phyloP scores from a whole-genome alignment of 2,888 invertebrate species.

The Noctua pronuba region DNA sequence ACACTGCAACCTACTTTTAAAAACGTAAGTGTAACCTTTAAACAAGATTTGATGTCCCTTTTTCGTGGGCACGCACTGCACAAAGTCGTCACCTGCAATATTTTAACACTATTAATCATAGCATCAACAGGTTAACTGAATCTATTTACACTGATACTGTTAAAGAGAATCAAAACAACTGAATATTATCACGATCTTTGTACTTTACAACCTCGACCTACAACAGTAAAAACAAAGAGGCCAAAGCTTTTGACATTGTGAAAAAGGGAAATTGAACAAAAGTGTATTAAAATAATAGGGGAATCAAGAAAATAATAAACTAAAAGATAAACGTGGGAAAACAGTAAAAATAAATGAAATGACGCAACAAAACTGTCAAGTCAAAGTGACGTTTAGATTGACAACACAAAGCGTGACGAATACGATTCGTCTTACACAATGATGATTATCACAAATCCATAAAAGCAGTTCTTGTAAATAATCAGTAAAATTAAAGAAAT shows the following conservation, averaged over 20 bases:
- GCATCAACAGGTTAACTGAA: conserved; percentile 26
- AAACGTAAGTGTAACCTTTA: conserved; percentile 87
- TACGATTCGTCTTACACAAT: conserved; percentile 37
- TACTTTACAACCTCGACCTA: conserved; percentile 15
- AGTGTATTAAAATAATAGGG: not conserved
- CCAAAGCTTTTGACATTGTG: not conserved
- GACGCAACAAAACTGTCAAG: conserved; percentile 76
- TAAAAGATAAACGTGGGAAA: conserved; percentile 75
- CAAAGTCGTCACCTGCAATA: conserved; percentile 86
- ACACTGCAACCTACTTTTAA: conserved; percentile 86
- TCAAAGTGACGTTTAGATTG: conserved; percentile 55
- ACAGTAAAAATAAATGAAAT: conserved; percentile 73
- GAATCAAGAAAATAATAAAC: conserved; percentile 30
- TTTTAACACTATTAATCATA: conserved; percentile 59
- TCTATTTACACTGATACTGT: conserved; percentile 59
- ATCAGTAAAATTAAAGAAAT: not conserved
- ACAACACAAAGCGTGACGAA: conserved; percentile 43
- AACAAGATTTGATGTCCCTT: conserved; percentile 87
- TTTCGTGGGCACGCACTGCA: conserved; percentile 86
- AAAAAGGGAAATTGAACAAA: conserved; percentile 18
- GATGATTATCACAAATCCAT: not conserved
- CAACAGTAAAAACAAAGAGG: conserved; percentile 5
- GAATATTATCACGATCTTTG: conserved; percentile 48
- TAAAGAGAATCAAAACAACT: conserved; percentile 64
- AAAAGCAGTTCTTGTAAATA: not conserved